Evolutionary conservation across 2,888 invertebrate species (phyloP), one percentile per base, ranked within the genome.

Genomic region (Hylaea fasciaria): DNA sequence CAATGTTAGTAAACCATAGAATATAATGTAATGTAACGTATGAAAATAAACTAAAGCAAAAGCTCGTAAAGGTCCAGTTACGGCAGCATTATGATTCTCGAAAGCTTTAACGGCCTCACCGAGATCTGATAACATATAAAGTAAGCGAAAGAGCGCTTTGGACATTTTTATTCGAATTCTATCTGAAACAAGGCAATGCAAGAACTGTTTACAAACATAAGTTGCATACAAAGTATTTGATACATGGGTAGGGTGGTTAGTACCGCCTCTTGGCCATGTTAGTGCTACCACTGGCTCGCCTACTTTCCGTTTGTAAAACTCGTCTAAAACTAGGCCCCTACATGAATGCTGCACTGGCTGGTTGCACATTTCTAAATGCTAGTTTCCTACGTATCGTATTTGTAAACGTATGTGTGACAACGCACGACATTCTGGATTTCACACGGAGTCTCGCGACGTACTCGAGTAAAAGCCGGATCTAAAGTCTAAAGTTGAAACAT

Each of bases 241-340:
- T 17, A 46, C 39, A 37, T 48, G 37, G 37, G 51, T 14, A 32
- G 29, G 44, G 47, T 14, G 29, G 46, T 16, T 22, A 22, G 35
- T 11, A 32, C 35, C 16, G 12, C 37, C 50, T 46, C 46, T 72
- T 70, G 57, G 70, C 68, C 69, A 74, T 76, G 76, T 66, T 72
- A 79, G 75, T 70, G 70, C 78, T 80, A 40, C 28, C 43, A n/a
- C 41, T 32, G 66, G 86, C 76, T 89, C 78, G 80, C 87, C 90
- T 87, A 89, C 90, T 91, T 91, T 91, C 90, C 81, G 85, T 82
- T 83, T 83, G 86, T 88, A 86, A 87, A 90, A 89, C 90, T 86
- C 77, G 89, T 90, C 83, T 82, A 74, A 76, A 90, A 82, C 86
- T 87, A 87, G 89, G 87, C 74, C 80, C 76, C 74, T 76, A 69